Evolutionary conservation across 2,888 invertebrate genomes (phyloP), one percentile per base, ranked within the genome.

Genomic region (Adelognathus sp.): DNA sequence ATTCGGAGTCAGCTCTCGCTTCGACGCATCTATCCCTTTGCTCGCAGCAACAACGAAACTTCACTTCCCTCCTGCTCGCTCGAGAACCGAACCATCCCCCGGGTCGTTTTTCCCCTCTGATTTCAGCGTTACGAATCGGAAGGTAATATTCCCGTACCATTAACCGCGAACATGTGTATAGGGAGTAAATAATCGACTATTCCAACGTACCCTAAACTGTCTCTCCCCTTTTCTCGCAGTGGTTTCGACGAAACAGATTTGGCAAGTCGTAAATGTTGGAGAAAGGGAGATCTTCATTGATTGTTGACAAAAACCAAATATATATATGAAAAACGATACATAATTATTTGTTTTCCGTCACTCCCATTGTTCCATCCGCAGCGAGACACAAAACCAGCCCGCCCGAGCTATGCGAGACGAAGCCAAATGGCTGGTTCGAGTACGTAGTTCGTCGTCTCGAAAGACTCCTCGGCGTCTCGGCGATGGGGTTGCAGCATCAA

Each of bases 71-170:
- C 14, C 16, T 1, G 6, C 11, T 14, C 44, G n/a, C 44, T 6
- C 44, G n/a, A n/a, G n/a, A 50, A 50, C 11, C 21, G 21, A 4
- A 29, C 7, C 66, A 74, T 39, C 18, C 60, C 67, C 52, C 33
- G n/a, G n/a, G 36, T 66, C 7, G 24, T 29, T 54, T 50, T 18
- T 24, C 66, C 54, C 66, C 54, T 33, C 14, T 58, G 50, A 31
- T 21, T 52, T 54, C n/a, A 21, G 74, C 79, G 79, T 79, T 66
- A 61, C 75, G 66, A 77, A 82, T 81, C 80, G 70, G 80, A 82
- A 83, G 84, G 85, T 85, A 86, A 87, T 88, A 87, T 86, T 85
- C 85, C 84, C 88, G 88, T 86, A 70, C 84, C 88, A 87, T 88
- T 88, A 88, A 87, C 85, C 86, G 72, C 83, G 76, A 82, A 86